Base-by-base conservation (phyloP, 2,888 invertebrate genomes). In the Meandrusa payeni region DNA sequence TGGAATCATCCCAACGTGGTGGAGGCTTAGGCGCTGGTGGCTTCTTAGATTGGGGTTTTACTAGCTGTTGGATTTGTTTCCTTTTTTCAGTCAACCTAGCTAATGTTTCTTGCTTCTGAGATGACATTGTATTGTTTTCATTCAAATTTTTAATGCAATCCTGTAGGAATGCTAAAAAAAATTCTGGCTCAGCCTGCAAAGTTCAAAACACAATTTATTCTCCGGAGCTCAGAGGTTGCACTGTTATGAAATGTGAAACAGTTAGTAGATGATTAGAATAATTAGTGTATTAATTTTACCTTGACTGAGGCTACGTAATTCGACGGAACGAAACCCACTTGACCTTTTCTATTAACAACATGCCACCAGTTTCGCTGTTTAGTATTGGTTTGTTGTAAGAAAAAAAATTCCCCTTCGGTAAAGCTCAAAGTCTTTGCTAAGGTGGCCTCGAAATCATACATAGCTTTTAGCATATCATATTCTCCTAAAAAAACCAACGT, bases 341-440 rank as follows among this genome's bases (percentile, higher is more conserved):
- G 93, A 58, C 95, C 95, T 69, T 91, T 91, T 71, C 90, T 92
- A 81, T 94, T 95, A 55, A 95, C 92, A 33, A 95, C 95, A 88
- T 94, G 94, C 95, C 95, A 95, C 95, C 95, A 95, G 70, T 95
- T 95, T 51, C 92, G 89, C 69, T 95, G 94, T 62, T 94, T 94
- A 2, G 92, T 92, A 50, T 92, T 93, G 11, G 90, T 93, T 68
- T 95, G 95, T 63, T 95, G 93, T 10, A 95, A 82, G 59, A 93
- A 92, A 71, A 95, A 95, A 69, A 91, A 92, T 70, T 95, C 95
- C 48, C 94, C 93, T 64, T 93, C 93, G 53, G 90, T 90, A 76
- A 95, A 95, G 69, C 93, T 94, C 47, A 95, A 83, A 3, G 95
- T 95, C 81, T 95, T 95, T 6, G 94, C 92, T 64, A 94, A 91